A percentile compares a stretch with the other conserved stretches of the same genome.
Evolutionary conservation across 2,888 invertebrate species (phyloP).

Genomic region (Dicycla oo): DNA sequence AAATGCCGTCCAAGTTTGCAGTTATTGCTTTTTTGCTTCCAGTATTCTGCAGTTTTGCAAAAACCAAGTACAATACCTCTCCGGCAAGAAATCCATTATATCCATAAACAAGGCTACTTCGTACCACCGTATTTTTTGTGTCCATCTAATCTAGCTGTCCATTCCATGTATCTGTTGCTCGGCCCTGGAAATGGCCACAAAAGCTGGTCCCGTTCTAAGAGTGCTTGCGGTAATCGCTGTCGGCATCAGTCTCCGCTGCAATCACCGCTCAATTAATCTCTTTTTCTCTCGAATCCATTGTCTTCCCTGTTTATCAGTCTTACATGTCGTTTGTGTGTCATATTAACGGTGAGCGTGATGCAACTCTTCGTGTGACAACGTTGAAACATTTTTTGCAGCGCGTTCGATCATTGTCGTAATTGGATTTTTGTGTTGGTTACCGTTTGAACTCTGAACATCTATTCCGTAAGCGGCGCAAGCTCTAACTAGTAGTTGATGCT

Average conservation of each 20-base stretch:
- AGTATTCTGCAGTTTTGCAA: conserved; percentile 60
- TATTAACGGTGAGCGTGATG: conserved; percentile 79
- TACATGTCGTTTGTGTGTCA: conserved; percentile 68
- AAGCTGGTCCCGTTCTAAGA: conserved; percentile 82
- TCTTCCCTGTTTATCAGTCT: conserved; percentile 74
- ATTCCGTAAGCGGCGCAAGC: conserved; percentile 65
- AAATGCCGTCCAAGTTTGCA: conserved; percentile 49
- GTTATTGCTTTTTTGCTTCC: conserved; percentile 52
- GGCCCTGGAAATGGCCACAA: conserved; percentile 75
- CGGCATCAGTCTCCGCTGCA: conserved; percentile 73
- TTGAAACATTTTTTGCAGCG: conserved; percentile 71
- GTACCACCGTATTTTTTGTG: conserved; percentile 72
- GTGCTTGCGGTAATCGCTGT: conserved; percentile 81
- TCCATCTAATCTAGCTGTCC: conserved; percentile 72
- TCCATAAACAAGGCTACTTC: conserved; percentile 69
- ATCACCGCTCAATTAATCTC: conserved; percentile 75
- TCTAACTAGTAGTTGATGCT: conserved; percentile 60
- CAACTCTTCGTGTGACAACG: conserved; percentile 77
- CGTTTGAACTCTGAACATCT: conserved; percentile 67
- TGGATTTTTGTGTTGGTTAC: conserved; percentile 72
- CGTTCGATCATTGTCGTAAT: conserved; percentile 69
- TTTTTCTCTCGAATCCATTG: conserved; percentile 78
- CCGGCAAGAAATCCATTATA: conserved; percentile 69
- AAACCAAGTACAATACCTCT: conserved; percentile 59
- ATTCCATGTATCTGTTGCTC: conserved; percentile 70